Percentiles rank a stretch among this genome's conserved stretches.
These are phyloP conservation scores for Castor canadensis DNA, from an alignment of 2,113 vertebrate species.

Conservation along the genomic window DNA sequence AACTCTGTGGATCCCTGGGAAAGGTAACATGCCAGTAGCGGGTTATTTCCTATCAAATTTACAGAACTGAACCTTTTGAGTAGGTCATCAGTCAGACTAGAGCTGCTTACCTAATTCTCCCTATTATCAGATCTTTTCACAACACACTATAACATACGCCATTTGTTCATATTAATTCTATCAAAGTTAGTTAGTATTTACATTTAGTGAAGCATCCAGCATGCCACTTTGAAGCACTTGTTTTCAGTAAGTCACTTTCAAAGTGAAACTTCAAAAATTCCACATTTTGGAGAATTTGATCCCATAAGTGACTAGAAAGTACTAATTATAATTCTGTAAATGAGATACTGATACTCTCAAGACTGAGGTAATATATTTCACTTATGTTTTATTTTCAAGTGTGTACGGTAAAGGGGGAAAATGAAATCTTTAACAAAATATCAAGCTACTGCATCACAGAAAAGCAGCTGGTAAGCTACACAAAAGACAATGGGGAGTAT, in stretches of 20 bases:
- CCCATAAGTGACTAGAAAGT: neutral
- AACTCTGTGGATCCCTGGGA: neutral
- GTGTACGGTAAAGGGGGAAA: neutral
- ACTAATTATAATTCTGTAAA: neutral
- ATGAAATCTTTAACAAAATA: neutral
- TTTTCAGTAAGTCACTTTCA: conserved; percentile 14
- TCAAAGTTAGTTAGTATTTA: neutral
- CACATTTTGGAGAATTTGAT: neutral
- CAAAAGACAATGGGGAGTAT: conserved; percentile 35
- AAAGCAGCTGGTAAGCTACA: conserved; percentile 39
- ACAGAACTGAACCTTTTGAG: neutral
- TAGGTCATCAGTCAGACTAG: neutral
- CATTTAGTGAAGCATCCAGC: neutral
- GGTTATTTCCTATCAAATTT: neutral
- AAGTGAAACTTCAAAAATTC: neutral
- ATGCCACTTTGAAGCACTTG: neutral
- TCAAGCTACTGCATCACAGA: neutral
- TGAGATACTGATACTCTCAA: no score
- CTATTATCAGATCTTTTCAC: neutral
- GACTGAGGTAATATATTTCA: neutral
- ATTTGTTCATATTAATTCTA: neutral
- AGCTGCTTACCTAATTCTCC: neutral
- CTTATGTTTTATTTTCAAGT: neutral
- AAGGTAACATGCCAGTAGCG: neutral
- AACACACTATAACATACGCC: neutral